A percentile compares a stretch with the other conserved stretches of the same genome.
These are phyloP conservation scores for Troides helena DNA, from an alignment of 2,888 invertebrate species.

Conservation along the genomic window DNA sequence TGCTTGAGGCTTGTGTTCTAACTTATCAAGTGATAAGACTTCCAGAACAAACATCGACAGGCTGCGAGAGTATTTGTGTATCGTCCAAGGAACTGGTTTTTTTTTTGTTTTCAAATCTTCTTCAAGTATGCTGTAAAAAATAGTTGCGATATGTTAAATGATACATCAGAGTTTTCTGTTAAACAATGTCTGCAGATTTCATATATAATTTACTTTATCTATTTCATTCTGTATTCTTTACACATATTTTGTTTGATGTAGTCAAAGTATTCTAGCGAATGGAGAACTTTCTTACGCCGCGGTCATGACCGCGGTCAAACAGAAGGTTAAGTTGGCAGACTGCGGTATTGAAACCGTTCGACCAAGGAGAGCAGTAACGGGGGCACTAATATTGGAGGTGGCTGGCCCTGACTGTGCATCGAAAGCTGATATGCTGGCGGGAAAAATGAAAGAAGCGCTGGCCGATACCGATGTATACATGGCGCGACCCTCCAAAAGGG, in stretches of 20 bases:
- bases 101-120: constrained; percentile 56
- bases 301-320: too few species aligned
- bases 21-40: constrained; percentile 78
- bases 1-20: constrained; percentile 73
- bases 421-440: too few species aligned
- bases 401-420: too few species aligned
- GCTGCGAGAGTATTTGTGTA: constrained; percentile 72
- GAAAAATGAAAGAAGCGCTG: too few species aligned
- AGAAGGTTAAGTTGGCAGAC: too few species aligned
- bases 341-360: too few species aligned
- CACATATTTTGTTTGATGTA: constrained; percentile 19
- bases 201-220: background rate
- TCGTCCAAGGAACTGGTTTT: constrained; percentile 69
- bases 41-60: constrained; percentile 72
- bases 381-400: too few species aligned
- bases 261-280: constrained; percentile 19
- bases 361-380: too few species aligned
- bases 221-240: constrained; percentile 6
- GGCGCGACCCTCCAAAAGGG: too few species aligned
- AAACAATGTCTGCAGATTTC: background rate
- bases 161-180: background rate
- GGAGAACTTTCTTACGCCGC: too few species aligned
- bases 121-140: constrained; percentile 61
- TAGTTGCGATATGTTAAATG: constrained; percentile 35
- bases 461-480: too few species aligned